Evolutionary conservation across 2,113 vertebrate genomes (phyloP), one percentile per base, ranked within the genome.

Genomic region (Takifugu bimaculatus): DNA sequence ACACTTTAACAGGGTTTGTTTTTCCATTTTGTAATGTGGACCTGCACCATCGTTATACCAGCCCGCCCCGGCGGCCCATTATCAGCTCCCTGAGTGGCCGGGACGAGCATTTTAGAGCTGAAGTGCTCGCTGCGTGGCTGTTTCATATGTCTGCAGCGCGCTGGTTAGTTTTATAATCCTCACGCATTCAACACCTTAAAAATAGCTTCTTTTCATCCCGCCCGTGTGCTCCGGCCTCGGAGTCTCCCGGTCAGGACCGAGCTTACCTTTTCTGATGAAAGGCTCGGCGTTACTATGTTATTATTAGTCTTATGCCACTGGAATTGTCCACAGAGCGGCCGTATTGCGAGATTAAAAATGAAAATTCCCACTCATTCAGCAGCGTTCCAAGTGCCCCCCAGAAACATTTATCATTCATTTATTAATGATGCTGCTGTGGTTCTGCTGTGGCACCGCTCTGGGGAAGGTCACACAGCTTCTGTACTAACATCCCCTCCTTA

Each of bases 271-370:
- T 20, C 20, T 20, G 20, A 20, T 20, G 20, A 20, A 20, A 20
- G 20, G 20, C 20, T 20, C 20, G 20, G 20, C 20, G 20, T 20
- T 20, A 20, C 20, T 20, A 20, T 20, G 1, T 20, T 20, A 20
- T 20, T 20, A 20, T 20, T 20, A 20, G 20, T 20, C 20, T 66
- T 70, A 51, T 55, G 12, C 10, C 54, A 55, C 13, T 56, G 15
- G 45, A 63, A 62, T 50, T 61, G 32, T 14, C 65, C 29, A 45
- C 61, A 43, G 62, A 65, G 59, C 2, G 65, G 9, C 54, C 63
- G n/a, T 45, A 25, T 42, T 7, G 29, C 20, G 7, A 32, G 7
- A 11, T 13, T 11, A 1, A 44, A 20, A 44, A 12, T 44, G 5
- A 3, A 5, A 44, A 44, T 13, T 44, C 43, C 43, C 43, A 44